Conservation (phyloP, 2,888 invertebrate genomes). For the Drymonia ruficornis region DNA sequence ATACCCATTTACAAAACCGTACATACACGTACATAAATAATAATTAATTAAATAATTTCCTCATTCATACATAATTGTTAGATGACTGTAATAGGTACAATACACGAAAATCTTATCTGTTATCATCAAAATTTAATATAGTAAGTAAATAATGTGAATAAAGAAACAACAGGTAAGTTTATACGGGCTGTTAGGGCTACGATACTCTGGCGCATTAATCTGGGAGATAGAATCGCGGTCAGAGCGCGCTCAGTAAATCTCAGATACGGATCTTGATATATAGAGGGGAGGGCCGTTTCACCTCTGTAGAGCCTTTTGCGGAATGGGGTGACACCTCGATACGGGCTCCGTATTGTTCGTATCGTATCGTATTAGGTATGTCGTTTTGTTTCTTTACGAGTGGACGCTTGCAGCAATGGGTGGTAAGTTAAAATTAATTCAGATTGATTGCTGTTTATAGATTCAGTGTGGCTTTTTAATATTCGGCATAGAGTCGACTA, state of each 20-base stretch:
- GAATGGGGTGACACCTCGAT: constrained; percentile 47
- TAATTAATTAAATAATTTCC: constrained; percentile 13
- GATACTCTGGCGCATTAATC: constrained; percentile 73
- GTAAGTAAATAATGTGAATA: constrained; percentile 41
- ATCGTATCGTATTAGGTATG: constrained; percentile 38
- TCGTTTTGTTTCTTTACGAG: constrained; percentile 35
- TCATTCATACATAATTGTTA: not conserved
- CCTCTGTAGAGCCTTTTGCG: constrained; percentile 47
- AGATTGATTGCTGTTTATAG: constrained; percentile 15
- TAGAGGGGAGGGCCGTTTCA: constrained; percentile 43
- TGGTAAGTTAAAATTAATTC: not conserved
- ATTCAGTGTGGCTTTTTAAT: not conserved
- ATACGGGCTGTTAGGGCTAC: constrained; percentile 57
- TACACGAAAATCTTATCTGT: constrained; percentile 33
- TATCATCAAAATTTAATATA: constrained; percentile 35
- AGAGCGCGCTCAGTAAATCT: constrained; percentile 70
- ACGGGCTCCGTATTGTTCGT: constrained; percentile 46
- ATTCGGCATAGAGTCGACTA: not conserved
- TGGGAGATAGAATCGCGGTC: constrained; percentile 73
- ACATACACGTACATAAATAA: constrained; percentile 9
- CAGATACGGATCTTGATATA: constrained; percentile 78
- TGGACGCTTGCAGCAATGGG: constrained; percentile 15
- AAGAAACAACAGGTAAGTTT: constrained; percentile 51
- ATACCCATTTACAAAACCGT: constrained; percentile 11
- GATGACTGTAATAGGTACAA: constrained; percentile 24